Percentiles rank a stretch among this genome's conserved stretches.
Conservation (phyloP, 2,888 invertebrate species). For the Latheticus oryzae region DNA sequence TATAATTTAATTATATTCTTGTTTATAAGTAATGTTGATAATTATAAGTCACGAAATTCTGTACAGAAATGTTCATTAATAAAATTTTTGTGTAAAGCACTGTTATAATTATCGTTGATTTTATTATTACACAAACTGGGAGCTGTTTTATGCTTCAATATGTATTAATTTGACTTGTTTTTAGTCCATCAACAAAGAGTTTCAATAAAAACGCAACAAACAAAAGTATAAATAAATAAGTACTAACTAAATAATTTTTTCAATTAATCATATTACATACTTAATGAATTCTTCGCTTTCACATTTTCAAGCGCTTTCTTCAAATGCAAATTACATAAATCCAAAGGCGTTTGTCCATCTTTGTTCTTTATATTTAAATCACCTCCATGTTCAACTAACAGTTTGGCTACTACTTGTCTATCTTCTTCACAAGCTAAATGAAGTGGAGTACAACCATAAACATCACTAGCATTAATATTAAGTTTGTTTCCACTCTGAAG, state of each 20-base stretch:
- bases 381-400: constrained; percentile 76
- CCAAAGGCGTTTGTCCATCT: constrained; percentile 75
- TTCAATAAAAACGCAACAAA: no score
- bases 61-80: constrained; percentile 45
- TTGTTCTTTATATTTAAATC: constrained; percentile 72
- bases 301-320: constrained; percentile 23
- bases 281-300: constrained; percentile 29
- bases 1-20: no score
- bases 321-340: constrained; percentile 65
- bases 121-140: no score
- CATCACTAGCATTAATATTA: constrained; percentile 73
- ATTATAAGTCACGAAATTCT: constrained; percentile 42
- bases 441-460: constrained; percentile 81
- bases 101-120: not conserved
- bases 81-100: constrained; percentile 40
- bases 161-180: no score
- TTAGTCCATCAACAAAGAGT: no score
- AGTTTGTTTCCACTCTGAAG: constrained; percentile 68
- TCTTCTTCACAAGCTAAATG: constrained; percentile 88
- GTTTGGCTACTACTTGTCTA: constrained; percentile 73
- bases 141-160: no score
- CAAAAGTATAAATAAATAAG: no score
- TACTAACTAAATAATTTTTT: no score
- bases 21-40: constrained; percentile 41
- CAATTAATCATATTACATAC: no score